Evolutionary conservation across 2,888 invertebrate species (phyloP), one percentile per base, ranked within the genome.

Genomic region (Phortica okadai): DNA sequence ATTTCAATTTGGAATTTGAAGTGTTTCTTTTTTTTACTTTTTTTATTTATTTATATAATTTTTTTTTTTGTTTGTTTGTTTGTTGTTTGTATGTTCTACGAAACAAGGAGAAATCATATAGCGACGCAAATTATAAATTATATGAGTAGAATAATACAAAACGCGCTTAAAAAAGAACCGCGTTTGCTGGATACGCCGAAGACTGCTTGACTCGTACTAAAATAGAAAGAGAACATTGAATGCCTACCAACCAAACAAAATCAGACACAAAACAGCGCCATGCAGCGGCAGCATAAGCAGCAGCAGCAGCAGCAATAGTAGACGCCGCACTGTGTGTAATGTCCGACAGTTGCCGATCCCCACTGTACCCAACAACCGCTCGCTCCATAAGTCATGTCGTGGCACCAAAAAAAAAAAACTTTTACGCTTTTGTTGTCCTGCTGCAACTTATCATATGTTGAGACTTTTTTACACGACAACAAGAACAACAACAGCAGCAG

Each of bases 71-170:
- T 73, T 14, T 58, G n/a, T 25, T 74, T 70, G 69, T 50, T 59
- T 72, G 59, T 62, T 67, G 59, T 80, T 77, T 80, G 82, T 88
- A 86, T 89, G 85, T 89, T 91, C 90, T 91, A 90, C 86, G 89
- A 90, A 89, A 90, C 89, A 91, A 89, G 90, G 89, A 90, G 88
- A 91, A 91, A 91, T 91, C 88, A 91, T 91, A 91, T 84, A 91
- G 91, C 91, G 91, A 91, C 91, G 91, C 91, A 91, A 91, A 91
- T 90, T 85, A 90, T 90, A 91, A 91, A 91, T 91, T 90, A 91
- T 91, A 91, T 91, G 91, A 91, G 91, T 91, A 91, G 91, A 91
- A 91, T 91, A 91, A 91, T 90, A 89, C 83, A 90, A 91, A 91
- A 91, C 91, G 91, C 91, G 91, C 91, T 90, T 91, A 90, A 91